Conservation (phyloP, 2,888 invertebrate species). For the Gymnocheta viridis region DNA sequence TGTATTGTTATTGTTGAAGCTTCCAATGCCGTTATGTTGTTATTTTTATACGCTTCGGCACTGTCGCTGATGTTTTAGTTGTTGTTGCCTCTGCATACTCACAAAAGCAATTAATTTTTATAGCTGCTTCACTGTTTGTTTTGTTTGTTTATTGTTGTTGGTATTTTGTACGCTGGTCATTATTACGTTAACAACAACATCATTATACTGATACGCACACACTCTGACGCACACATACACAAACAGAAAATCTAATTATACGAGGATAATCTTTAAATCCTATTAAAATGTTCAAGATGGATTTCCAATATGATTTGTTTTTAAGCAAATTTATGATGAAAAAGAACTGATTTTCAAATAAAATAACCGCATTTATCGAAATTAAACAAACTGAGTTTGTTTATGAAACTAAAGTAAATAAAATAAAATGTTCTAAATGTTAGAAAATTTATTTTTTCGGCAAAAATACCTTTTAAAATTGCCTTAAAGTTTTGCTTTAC, state of each 20-base stretch:
- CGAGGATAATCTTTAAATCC: background rate
- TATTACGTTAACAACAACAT: conserved; percentile 30
- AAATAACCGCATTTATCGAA: too few relatives aligned
- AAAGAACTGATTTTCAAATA: too few relatives aligned
- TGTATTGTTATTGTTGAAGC: background rate
- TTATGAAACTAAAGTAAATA: too few relatives aligned
- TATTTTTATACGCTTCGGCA: background rate
- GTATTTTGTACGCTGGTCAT: conserved; percentile 33
- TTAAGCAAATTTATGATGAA: background rate
- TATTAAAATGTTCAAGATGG: background rate
- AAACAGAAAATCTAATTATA: background rate
- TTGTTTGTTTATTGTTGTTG: conserved; percentile 50
- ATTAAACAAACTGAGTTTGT: too few relatives aligned
- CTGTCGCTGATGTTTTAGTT: background rate
- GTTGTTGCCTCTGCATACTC: conserved; percentile 27
- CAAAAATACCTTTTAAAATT: too few relatives aligned
- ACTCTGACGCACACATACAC: background rate
- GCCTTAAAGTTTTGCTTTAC: too few relatives aligned
- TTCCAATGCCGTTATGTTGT: conserved; percentile 36
- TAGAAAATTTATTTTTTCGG: too few relatives aligned
- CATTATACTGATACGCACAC: background rate
- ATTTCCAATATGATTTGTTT: background rate
- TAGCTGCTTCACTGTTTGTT: conserved; percentile 27
- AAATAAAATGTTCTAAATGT: too few relatives aligned
- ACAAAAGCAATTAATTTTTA: conserved; percentile 68